These are phyloP conservation scores for Eurystomus glaucurus DNA, from an alignment of 2,797 vertebrate species.

Conservation along the genomic window DNA sequence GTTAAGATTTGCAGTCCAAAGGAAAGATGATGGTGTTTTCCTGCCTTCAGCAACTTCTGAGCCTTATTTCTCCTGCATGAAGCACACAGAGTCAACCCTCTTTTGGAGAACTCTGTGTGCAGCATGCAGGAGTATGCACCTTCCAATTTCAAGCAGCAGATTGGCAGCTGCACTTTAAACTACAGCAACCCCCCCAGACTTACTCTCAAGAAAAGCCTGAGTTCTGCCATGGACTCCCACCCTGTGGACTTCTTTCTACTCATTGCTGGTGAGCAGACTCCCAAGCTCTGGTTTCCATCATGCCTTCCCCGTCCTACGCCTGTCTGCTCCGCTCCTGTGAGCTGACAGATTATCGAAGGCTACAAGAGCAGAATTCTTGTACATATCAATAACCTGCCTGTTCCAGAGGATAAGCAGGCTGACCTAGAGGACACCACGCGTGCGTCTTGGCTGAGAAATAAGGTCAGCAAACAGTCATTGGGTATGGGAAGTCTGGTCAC, in stretches of 20 bases:
- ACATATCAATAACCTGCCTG: neutral
- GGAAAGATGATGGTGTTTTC: neutral
- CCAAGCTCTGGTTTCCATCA: neutral
- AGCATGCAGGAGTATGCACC: too few species aligned
- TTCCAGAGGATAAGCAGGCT: conserved; percentile 11
- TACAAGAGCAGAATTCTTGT: neutral
- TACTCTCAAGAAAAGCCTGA: neutral
- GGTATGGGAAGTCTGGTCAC: neutral
- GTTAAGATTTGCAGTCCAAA: neutral
- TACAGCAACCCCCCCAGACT: neutral
- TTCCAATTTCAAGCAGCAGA: neutral
- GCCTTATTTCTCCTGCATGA: neutral
- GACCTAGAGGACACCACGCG: neutral
- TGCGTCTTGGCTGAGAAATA: neutral
- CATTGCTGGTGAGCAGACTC: neutral
- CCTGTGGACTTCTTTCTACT: neutral
- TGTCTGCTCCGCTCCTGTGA: neutral
- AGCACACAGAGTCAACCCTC: neutral
- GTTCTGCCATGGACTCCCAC: neutral
- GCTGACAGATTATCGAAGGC: conserved; percentile 15
- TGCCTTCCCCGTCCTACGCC: neutral
- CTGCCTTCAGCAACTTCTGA: neutral
- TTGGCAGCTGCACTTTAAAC: neutral
- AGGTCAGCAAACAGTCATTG: neutral
- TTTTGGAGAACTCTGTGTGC: too few species aligned